Percentiles rank a stretch among this genome's conserved stretches.
Evolutionary conservation across 1,140 invertebrate genomes (phyloP).

Genomic region (Bathynomus jamesi): DNA sequence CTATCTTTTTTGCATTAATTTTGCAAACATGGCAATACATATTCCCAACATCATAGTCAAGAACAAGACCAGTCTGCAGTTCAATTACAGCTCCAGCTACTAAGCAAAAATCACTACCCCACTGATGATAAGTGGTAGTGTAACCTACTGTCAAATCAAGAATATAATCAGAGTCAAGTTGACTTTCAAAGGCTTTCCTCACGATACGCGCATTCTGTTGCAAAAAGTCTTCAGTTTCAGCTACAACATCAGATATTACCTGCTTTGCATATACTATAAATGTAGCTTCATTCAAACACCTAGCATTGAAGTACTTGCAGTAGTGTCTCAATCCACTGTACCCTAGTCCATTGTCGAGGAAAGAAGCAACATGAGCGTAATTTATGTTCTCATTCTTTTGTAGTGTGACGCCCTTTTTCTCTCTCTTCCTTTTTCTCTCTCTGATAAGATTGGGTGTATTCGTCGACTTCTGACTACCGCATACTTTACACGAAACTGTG

Average conservation of each 20-base stretch:
- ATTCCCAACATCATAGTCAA: constrained; percentile 35
- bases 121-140: constrained; percentile 37
- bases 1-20: constrained; percentile 36
- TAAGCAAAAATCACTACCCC: constrained; percentile 36
- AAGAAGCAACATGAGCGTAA: constrained; percentile 34
- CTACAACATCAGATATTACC: constrained; percentile 32
- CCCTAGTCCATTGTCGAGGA: constrained; percentile 34
- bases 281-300: constrained; percentile 35
- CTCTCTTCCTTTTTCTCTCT: constrained; percentile 30
- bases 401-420: constrained; percentile 22
- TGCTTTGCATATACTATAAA: constrained; percentile 35
- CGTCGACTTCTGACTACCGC: constrained; percentile 31
- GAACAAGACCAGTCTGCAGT: constrained; percentile 32
- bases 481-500: constrained; percentile 31
- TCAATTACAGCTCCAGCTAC: constrained; percentile 36
- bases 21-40: constrained; percentile 37
- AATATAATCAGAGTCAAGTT: constrained; percentile 24
- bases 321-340: constrained; percentile 35
- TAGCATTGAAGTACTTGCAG: constrained; percentile 36
- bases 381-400: constrained; percentile 37
- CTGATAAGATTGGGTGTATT: constrained; percentile 33
- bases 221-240: constrained; percentile 32
- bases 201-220: constrained; percentile 30
- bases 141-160: constrained; percentile 32
- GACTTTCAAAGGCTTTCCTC: constrained; percentile 28